phyloP scores from a whole-genome alignment of 2,797 vertebrate species.

The Garrulus glandarius region DNA sequence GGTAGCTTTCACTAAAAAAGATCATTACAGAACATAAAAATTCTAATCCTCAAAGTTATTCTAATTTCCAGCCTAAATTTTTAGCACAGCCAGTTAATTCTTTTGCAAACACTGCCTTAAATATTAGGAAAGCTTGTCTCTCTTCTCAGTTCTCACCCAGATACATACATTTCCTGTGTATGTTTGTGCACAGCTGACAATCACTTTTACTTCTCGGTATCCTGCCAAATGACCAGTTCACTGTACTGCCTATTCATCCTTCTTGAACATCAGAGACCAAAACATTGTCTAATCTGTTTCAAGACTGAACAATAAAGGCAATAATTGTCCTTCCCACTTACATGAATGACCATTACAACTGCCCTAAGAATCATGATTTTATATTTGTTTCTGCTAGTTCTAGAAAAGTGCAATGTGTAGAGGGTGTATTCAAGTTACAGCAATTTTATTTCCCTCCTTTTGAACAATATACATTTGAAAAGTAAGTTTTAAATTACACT shows the following conservation, averaged over 20 bases:
- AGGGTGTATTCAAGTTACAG: not conserved
- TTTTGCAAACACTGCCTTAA: not conserved
- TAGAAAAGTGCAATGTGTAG: slow-evolving; percentile 25
- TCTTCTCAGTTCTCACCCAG: not conserved
- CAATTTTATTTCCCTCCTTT: not conserved
- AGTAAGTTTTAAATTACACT: slow-evolving; percentile 36
- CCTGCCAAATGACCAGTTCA: not conserved
- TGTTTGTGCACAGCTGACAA: not conserved
- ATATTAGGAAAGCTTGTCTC: not conserved
- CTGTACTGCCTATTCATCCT: not conserved
- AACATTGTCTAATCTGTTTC: not conserved
- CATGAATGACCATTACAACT: not conserved
- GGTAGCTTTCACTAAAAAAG: not conserved
- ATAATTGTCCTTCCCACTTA: not conserved
- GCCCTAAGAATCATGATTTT: not conserved
- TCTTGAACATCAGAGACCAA: not conserved
- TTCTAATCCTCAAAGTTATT: not conserved
- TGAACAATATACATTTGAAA: not conserved
- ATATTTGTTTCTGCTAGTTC: not conserved
- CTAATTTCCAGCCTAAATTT: not conserved
- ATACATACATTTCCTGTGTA: not conserved
- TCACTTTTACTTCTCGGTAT: not conserved
- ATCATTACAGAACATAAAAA: not conserved
- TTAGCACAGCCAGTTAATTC: not conserved
- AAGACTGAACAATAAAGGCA: not conserved